These are phyloP conservation scores for Anoplius nigerrimus DNA, from an alignment of 2,888 invertebrate genomes.

Conservation along the genomic window DNA sequence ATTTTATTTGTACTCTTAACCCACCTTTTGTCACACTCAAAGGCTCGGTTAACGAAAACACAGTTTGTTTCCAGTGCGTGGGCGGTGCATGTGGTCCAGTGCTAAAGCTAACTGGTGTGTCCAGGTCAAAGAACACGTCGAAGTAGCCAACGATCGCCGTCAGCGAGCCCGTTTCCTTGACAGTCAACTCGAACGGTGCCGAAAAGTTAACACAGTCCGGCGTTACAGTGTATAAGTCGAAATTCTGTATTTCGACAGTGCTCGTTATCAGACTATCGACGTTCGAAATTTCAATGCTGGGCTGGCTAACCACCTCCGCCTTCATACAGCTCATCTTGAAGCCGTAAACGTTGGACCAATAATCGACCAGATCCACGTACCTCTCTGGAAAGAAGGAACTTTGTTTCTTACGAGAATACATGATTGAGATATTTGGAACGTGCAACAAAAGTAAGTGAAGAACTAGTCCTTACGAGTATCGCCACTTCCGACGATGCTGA, in stretches of 20 bases:
- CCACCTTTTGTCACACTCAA: conserved; percentile 82
- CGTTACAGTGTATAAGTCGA: conserved; percentile 86
- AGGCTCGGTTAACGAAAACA: conserved; percentile 88
- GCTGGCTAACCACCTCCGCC: conserved; percentile 87
- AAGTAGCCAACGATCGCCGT: conserved; percentile 94
- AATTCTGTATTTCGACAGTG: conserved; percentile 67
- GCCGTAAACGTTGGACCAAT: conserved; percentile 96
- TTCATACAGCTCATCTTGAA: conserved; percentile 96
- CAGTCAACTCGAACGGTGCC: conserved; percentile 82
- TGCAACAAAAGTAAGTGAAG: background rate
- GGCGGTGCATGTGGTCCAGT: conserved; percentile 85
- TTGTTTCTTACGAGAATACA: too few species aligned
- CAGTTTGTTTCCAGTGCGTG: conserved; percentile 97
- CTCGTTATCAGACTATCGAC: conserved; percentile 68
- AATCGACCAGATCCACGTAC: conserved; percentile 85
- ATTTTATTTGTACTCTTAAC: background rate
- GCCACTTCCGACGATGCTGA: conserved; percentile 87
- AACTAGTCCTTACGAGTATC: conserved; percentile 78
- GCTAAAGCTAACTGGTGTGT: conserved; percentile 82
- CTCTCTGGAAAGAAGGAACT: conserved; percentile 74
- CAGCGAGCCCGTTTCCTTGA: conserved; percentile 81
- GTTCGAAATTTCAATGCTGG: conserved; percentile 80
- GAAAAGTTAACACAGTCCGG: conserved; percentile 84
- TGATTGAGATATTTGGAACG: background rate
- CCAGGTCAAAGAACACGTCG: conserved; percentile 89